Evolutionary conservation across 2,113 vertebrate genomes (phyloP).

Genomic region (Naja naja): DNA sequence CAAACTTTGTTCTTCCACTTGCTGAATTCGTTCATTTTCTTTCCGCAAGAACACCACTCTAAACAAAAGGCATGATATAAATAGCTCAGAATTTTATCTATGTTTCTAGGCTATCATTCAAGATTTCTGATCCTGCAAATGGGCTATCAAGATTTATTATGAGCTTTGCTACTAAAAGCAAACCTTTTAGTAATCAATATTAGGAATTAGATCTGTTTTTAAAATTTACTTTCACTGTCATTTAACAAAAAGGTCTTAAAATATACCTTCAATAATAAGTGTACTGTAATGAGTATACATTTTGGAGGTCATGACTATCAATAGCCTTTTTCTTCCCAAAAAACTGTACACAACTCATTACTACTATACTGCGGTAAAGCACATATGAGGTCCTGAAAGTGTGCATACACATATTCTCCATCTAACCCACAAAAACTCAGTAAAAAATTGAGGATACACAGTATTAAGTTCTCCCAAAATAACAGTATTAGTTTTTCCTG

Average conservation of each 20-base stretch:
- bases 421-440: not conserved
- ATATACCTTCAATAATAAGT: not conserved
- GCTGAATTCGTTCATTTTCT: not conserved
- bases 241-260: not conserved
- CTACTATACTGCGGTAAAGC: not conserved
- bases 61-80: not conserved
- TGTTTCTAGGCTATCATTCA: not conserved
- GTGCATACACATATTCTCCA: not conserved
- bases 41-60: constrained; percentile 4
- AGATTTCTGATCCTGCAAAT: not conserved
- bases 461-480: not conserved
- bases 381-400: not conserved
- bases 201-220: not conserved
- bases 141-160: not conserved
- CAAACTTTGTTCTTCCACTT: not conserved
- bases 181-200: not conserved
- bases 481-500: not conserved
- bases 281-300: not conserved
- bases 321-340: not conserved
- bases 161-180: not conserved
- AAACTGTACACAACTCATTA: not conserved
- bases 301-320: not conserved
- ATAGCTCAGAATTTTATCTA: not conserved
- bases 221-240: not conserved
- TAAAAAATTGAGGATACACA: not conserved